A percentile compares a stretch with the other conserved stretches of the same genome.
phyloP scores from a whole-genome alignment of 1,140 invertebrate species.

The Pseudomyrmex concolor region DNA sequence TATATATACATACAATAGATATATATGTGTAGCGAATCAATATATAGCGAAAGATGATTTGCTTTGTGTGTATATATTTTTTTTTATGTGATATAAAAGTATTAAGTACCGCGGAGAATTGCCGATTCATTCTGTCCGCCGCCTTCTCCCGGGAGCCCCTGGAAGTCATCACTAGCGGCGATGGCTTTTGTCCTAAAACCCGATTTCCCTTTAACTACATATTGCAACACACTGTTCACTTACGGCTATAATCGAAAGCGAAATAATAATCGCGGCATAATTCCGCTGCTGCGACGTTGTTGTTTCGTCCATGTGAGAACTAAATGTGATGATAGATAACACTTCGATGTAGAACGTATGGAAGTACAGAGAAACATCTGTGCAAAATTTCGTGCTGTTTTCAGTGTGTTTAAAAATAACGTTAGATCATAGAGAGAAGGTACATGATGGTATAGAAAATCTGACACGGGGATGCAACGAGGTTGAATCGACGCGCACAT shows the following conservation, averaged over 20 bases:
- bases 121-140: slow-evolving; percentile 89
- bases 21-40: slow-evolving; percentile 65
- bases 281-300: neutral
- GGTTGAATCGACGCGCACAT: neutral
- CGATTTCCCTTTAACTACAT: slow-evolving; percentile 69
- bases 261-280: slow-evolving; percentile 7
- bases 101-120: slow-evolving; percentile 93
- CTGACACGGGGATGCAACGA: neutral
- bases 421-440: neutral
- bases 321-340: neutral
- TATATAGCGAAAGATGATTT: slow-evolving; percentile 69
- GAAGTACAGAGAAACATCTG: neutral
- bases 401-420: slow-evolving; percentile 7
- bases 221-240: slow-evolving; percentile 50
- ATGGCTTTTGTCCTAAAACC: slow-evolving; percentile 83
- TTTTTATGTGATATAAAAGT: slow-evolving; percentile 64
- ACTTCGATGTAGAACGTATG: neutral
- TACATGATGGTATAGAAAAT: neutral
- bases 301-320: neutral
- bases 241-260: slow-evolving; percentile 53
- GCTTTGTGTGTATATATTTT: slow-evolving; percentile 54
- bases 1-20: slow-evolving; percentile 55
- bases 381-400: slow-evolving; percentile 8
- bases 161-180: slow-evolving; percentile 73
- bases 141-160: slow-evolving; percentile 85